Conservation (phyloP, 2,797 vertebrate species). For the Aphelocoma californica region DNA sequence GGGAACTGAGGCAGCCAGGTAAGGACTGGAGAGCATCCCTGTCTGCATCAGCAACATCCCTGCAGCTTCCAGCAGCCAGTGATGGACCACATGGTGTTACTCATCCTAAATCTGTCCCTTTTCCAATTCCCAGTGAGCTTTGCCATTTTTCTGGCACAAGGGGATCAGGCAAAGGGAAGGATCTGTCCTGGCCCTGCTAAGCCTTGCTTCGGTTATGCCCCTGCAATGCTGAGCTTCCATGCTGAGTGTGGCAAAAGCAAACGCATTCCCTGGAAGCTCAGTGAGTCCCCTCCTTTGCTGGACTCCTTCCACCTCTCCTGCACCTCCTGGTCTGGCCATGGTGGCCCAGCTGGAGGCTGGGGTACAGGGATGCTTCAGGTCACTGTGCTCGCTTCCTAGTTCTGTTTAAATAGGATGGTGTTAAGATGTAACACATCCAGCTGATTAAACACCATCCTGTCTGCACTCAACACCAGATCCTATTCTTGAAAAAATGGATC, state of each 20-base stretch:
- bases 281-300: neutral
- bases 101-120: neutral
- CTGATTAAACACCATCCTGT: neutral
- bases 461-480: neutral
- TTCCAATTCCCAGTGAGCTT: neutral
- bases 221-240: neutral
- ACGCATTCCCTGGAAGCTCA: accelerated
- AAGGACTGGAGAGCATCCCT: neutral
- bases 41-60: neutral
- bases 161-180: neutral
- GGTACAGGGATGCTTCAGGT: neutral
- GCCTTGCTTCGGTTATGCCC: neutral
- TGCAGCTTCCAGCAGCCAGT: neutral
- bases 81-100: accelerated
- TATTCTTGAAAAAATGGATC: neutral
- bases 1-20: neutral
- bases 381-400: accelerated
- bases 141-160: neutral
- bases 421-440: neutral
- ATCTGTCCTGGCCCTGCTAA: neutral
- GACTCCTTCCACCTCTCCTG: neutral
- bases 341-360: neutral
- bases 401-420: neutral
- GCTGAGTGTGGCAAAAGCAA: neutral
- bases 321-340: accelerated